phyloP scores from a whole-genome alignment of 2,113 vertebrate species.

The Misgurnus mizolepis region DNA sequence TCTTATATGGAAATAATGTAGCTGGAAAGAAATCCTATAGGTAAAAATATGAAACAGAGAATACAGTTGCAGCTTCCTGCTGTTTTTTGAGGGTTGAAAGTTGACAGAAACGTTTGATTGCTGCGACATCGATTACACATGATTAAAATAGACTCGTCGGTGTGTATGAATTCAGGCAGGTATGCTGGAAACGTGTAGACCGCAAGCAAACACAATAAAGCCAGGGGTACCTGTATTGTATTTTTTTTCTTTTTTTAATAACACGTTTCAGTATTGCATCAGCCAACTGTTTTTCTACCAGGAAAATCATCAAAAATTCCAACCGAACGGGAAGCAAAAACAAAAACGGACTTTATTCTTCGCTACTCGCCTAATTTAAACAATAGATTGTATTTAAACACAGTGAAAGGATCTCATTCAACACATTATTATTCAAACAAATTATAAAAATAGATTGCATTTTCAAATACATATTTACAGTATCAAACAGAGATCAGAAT shows the following conservation, averaged over 20 bases:
- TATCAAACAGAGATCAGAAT: constrained; percentile 79
- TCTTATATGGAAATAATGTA: neutral
- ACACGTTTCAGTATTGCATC: constrained; percentile 77
- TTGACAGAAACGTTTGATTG: neutral
- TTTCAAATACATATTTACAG: constrained; percentile 88
- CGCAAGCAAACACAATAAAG: constrained; percentile 1
- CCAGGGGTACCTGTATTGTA: constrained; percentile 55
- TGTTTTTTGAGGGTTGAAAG: constrained; percentile 7
- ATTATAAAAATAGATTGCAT: constrained; percentile 91
- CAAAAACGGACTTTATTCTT: constrained; percentile 55
- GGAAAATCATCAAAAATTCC: constrained; percentile 74
- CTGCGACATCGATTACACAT: constrained; percentile 13
- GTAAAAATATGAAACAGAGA: neutral
- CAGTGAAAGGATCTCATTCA: constrained; percentile 77
- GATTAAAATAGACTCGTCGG: constrained; percentile 27
- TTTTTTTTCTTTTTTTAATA: constrained; percentile 84
- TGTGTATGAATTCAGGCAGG: neutral
- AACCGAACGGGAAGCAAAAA: constrained; percentile 59
- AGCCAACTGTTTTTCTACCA: constrained; percentile 74
- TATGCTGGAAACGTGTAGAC: constrained; percentile 36
- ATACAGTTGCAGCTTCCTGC: neutral
- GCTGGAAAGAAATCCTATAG: neutral
- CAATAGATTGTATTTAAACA: constrained; percentile 70
- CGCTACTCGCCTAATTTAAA: constrained; percentile 69
- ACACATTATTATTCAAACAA: constrained; percentile 80